Conservation (phyloP, 2,113 vertebrate species). For the Aix galericulata region DNA sequence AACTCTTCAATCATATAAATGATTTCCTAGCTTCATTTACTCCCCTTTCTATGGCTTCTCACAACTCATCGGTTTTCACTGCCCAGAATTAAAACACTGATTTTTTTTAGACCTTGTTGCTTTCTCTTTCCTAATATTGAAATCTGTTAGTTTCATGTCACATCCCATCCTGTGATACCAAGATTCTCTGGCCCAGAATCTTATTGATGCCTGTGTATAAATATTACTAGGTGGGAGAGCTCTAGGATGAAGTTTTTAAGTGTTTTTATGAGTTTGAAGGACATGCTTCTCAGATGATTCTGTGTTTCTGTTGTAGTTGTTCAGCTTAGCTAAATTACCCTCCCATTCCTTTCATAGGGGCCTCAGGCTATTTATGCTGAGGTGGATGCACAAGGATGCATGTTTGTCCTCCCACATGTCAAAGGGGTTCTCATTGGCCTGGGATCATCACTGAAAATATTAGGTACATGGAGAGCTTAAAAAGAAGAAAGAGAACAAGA, state of each 20-base stretch:
- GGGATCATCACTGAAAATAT: background rate
- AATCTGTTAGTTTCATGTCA: constrained; percentile 3
- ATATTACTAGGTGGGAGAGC: background rate
- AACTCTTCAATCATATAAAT: background rate
- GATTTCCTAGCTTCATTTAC: constrained; percentile 39
- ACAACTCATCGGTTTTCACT: constrained; percentile 2
- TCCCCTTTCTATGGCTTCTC: background rate
- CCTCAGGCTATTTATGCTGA: background rate
- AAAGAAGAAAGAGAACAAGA: background rate
- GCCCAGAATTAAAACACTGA: background rate
- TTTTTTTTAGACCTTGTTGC: background rate
- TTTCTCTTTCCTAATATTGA: background rate
- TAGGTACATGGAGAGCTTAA: background rate
- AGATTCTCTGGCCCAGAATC: background rate
- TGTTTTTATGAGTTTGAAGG: background rate
- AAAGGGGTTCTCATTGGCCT: background rate
- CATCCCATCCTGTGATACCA: background rate
- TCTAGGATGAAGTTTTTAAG: background rate
- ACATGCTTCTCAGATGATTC: background rate
- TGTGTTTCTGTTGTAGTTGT: background rate
- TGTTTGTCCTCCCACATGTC: background rate
- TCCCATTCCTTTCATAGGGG: background rate
- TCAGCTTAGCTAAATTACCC: background rate
- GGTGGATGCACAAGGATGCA: background rate
- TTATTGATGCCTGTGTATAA: background rate